phyloP scores from a whole-genome alignment of 2,888 invertebrate genomes.

The Polydesmus complanatus region DNA sequence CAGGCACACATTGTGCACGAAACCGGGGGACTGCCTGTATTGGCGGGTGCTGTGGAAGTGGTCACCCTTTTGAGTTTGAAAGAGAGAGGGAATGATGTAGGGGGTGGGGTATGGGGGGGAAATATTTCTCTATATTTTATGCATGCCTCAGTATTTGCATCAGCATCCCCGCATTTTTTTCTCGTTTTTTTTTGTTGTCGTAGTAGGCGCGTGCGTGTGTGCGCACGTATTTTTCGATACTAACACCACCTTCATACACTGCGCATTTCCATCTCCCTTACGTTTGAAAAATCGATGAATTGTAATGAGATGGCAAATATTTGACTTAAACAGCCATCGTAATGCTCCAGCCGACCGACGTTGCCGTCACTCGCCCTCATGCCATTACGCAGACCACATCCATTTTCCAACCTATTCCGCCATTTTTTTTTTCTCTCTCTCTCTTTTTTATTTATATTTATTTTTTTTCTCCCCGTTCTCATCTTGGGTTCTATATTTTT shows the following conservation, averaged over 20 bases:
- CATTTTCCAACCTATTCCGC: background rate
- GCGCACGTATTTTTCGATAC: too few relatives aligned
- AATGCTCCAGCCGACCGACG: background rate
- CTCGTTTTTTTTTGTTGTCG: background rate
- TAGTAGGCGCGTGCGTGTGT: too few relatives aligned
- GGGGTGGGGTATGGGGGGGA: too few relatives aligned
- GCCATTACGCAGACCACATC: background rate
- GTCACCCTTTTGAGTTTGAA: background rate
- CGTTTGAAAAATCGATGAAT: conserved; percentile 9
- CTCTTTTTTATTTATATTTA: too few relatives aligned
- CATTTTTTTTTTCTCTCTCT: background rate
- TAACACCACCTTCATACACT: too few relatives aligned
- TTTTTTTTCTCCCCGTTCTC: too few relatives aligned
- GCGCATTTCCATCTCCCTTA: background rate
- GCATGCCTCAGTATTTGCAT: background rate
- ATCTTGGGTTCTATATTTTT: too few relatives aligned
- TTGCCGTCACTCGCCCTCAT: background rate
- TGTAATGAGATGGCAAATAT: conserved; percentile 15
- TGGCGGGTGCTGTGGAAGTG: too few relatives aligned
- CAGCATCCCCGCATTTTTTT: background rate
- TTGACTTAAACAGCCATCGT: background rate
- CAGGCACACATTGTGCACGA: too few relatives aligned
- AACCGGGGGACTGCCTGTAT: too few relatives aligned
- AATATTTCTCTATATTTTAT: background rate
- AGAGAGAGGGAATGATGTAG: too few relatives aligned